Base-by-base conservation (phyloP, 2,888 invertebrate genomes). In the Cosmia trapezina region DNA sequence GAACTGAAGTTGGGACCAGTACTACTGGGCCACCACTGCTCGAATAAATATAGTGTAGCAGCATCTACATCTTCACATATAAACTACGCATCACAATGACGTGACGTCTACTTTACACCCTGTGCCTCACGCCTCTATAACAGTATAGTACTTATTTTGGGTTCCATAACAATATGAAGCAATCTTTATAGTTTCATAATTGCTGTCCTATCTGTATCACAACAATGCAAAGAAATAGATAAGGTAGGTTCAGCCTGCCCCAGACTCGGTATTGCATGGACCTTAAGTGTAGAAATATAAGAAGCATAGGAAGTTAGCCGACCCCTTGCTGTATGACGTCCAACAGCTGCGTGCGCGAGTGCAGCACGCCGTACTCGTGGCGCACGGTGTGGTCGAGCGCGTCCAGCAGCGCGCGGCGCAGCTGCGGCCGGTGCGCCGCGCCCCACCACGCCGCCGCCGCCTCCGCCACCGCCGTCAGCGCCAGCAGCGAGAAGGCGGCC, bases 371-470 rank as follows among this genome's bases (percentile, higher is more conserved):
- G 87, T 96, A 95, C 85, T 96, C 94, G 76, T 83, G 83, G 53
- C 89, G 88, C 83, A 96, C 90, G 73, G 87, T 86, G 88, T 84
- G 93, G 81, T 86, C 91, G 76, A 90, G 92, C 73, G 81, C 86
- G 79, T 87, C 90, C 76, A 87, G 91, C 87, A 94, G 89, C 81
- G 91, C 92, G 47, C 77, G 87, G 22, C 90, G 91, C 88, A 95
- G 92, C 86, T 89, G 91, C 67, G 92, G 92, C 77, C 89, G 86
- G 88, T 95, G 95, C 83, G 93, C 92, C 33, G 94, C 93, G 85
- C 94, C 96, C 96, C 96, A 95, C 91, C 93, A 93, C 54, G 92
- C 95, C 57, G 94, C 95, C 57, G 91, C 93, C 54, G 91, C 95
- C 89, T 94, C 95, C 11, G 93, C 95, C 86, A 91, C 93, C 37